phyloP scores from a whole-genome alignment of 2,113 vertebrate genomes.

The Cervus canadensis region DNA sequence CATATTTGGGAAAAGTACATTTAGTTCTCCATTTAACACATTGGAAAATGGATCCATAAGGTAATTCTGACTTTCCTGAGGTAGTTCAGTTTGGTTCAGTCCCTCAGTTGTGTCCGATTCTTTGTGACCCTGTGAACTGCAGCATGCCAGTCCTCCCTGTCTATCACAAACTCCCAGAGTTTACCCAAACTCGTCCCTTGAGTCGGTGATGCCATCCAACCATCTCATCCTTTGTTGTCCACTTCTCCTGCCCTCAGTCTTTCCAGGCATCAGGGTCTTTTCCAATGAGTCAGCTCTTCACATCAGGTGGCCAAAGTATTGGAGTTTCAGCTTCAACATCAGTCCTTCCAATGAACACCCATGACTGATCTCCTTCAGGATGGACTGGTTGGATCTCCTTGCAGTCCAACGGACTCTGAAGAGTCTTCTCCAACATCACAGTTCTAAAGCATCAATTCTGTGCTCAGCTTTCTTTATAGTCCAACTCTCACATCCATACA shows the following conservation, averaged over 20 bases:
- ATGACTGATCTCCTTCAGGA: not conserved
- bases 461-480: not conserved
- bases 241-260: not conserved
- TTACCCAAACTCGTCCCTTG: not conserved
- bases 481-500: not conserved
- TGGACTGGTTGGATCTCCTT: not conserved
- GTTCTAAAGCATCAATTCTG: not conserved
- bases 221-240: not conserved
- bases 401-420: not conserved
- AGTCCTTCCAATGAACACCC: not conserved
- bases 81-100: not conserved
- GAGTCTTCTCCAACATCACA: not conserved
- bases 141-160: not conserved
- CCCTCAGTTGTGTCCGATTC: fast-evolving
- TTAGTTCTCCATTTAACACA: not conserved
- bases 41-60: not conserved
- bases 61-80: not conserved
- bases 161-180: not conserved
- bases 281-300: not conserved
- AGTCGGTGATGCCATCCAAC: not conserved
- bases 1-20: not conserved
- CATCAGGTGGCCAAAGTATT: not conserved
- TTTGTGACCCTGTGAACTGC: not conserved
- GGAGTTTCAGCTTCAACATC: not conserved
- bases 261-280: not conserved